Conservation (phyloP, 2,888 invertebrate species). For the Drosophila heteroneura region DNA sequence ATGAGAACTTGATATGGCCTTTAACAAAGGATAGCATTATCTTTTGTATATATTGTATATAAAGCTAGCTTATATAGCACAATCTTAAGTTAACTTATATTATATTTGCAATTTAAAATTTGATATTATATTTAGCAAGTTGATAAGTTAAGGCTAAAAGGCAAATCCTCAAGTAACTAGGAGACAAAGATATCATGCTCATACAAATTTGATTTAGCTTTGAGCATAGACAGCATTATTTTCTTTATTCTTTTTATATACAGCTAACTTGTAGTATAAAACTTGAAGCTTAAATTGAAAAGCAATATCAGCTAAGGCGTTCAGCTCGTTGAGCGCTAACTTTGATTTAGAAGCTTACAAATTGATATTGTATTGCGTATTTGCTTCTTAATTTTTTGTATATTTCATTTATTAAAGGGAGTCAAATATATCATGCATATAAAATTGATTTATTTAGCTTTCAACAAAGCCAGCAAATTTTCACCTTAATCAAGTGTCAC, state of each 20-base stretch:
- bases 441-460: not conserved
- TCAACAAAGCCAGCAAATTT: not conserved
- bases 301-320: not conserved
- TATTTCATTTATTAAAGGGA: not conserved
- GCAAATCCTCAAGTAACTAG: not conserved
- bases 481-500: not conserved
- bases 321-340: not conserved
- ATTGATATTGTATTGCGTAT: not conserved
- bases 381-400: too few relatives aligned
- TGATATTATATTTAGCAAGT: not conserved
- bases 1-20: not conserved
- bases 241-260: not conserved
- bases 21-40: not conserved
- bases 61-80: not conserved
- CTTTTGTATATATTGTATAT: not conserved
- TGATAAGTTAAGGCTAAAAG: not conserved
- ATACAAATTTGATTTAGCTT: not conserved
- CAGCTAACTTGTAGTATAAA: not conserved
- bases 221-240: not conserved
- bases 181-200: not conserved
- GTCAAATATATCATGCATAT: not conserved
- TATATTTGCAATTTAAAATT: not conserved
- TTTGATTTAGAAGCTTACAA: not conserved
- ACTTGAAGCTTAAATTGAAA: not conserved
- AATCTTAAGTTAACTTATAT: not conserved